phyloP scores from a whole-genome alignment of 2,888 invertebrate species.

The Lochmaea capreae region DNA sequence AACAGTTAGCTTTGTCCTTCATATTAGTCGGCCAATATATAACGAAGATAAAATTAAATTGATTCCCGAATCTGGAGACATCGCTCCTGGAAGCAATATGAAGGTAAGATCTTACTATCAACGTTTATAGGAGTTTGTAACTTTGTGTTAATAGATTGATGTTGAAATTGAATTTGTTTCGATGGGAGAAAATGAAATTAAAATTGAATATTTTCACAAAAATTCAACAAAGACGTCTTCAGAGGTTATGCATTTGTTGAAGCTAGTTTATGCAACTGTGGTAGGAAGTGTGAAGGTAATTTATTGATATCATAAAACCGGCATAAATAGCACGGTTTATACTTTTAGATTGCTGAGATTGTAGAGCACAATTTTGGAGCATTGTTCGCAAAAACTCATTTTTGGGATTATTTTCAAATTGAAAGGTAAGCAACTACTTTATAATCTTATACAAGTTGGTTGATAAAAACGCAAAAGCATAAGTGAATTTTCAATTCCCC shows the following conservation, averaged over 20 bases:
- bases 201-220: slow-evolving; percentile 59
- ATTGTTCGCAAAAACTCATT: slow-evolving; percentile 59
- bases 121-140: not conserved
- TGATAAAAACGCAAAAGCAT: not conserved
- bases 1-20: slow-evolving; percentile 60
- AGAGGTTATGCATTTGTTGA: slow-evolving; percentile 52
- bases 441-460: not conserved
- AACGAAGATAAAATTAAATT: slow-evolving; percentile 37
- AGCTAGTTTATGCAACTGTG: slow-evolving; percentile 56
- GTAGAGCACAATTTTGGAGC: slow-evolving; percentile 58
- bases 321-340: not conserved
- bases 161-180: slow-evolving; percentile 56
- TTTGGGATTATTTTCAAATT: slow-evolving; percentile 64
- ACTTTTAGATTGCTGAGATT: slow-evolving; percentile 61
- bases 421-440: slow-evolving; percentile 57
- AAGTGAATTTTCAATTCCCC: not conserved
- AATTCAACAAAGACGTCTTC: slow-evolving; percentile 44
- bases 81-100: slow-evolving; percentile 50
- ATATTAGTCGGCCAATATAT: slow-evolving; percentile 34
- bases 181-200: slow-evolving; percentile 57
- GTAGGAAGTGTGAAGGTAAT: slow-evolving; percentile 61
- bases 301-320: not conserved
- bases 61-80: slow-evolving; percentile 35
- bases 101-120: not conserved
- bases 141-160: slow-evolving; percentile 48